phyloP scores from a whole-genome alignment of 92 coral and sea anemone genomes.

The Paragorgia papillata region DNA sequence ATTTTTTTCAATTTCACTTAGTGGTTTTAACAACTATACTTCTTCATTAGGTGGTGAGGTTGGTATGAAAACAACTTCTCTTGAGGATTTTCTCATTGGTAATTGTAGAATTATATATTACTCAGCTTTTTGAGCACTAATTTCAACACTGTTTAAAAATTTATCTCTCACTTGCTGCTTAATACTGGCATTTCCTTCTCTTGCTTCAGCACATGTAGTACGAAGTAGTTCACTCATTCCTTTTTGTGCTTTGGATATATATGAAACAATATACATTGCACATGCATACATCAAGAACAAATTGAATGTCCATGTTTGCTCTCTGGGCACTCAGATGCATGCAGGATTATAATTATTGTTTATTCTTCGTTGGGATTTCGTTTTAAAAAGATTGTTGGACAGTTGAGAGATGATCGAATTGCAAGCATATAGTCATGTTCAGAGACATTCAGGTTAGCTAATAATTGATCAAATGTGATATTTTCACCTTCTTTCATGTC shows the following conservation, averaged over 20 bases:
- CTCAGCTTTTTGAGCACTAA: constrained; percentile 58
- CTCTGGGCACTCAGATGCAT: constrained; percentile 63
- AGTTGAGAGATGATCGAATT: background rate
- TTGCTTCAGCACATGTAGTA: constrained; percentile 57
- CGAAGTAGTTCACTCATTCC: constrained; percentile 67
- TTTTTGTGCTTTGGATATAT: constrained; percentile 70
- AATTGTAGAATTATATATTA: constrained; percentile 52
- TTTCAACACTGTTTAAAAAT: constrained; percentile 57
- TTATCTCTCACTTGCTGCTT: constrained; percentile 61
- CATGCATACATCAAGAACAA: constrained; percentile 66
- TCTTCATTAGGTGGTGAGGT: constrained; percentile 58
- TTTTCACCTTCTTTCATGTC: background rate
- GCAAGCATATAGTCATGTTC: background rate
- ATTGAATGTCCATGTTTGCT: constrained; percentile 69
- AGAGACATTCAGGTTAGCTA: background rate
- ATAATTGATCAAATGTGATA: constrained; percentile 13
- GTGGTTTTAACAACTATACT: constrained; percentile 51
- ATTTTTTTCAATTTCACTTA: constrained; percentile 45
- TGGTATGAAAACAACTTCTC: constrained; percentile 39
- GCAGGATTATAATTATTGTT: constrained; percentile 42
- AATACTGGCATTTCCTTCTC: constrained; percentile 54
- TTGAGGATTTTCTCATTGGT: constrained; percentile 57
- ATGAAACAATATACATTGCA: constrained; percentile 59
- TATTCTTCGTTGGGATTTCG: constrained; percentile 55
- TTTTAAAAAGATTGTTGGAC: constrained; percentile 48